Evolutionary conservation across 2,113 vertebrate genomes (phyloP), one percentile per base, ranked within the genome.

Genomic region (Rhinichthys klamathensis): DNA sequence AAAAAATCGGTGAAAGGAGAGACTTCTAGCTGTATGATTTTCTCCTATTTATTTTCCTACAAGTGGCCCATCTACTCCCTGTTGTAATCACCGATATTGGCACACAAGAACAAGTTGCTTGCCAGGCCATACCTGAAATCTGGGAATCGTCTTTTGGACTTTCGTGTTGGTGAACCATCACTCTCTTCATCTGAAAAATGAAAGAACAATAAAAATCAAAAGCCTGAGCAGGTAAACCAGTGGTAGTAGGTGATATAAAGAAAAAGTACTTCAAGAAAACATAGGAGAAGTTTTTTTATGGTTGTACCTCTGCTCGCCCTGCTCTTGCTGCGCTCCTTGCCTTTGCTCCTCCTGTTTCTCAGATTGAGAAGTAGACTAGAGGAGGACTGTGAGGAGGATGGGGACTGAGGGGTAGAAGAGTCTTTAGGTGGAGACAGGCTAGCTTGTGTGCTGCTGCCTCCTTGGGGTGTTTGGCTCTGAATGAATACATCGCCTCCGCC

Each of bases 131-230:
- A 97, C 97, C 96, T 96, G 91, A 98, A 96, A 92, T 97, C 94
- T 21, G 96, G 96, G 92, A 98, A 97, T 92, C 94, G 95, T 89
- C 92, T 95, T 92, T 95, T 98, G 30, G 95, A 94, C 83, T 95
- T 97, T 58, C 93, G 94, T 80, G 93, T 90, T 0, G 89, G 38
- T 0, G 95, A 91, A 88, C 92, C 94, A 89, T 96, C 96, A 91
- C 72, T 93, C 23, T 90, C 85, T 87, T 95, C 89, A 51, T 89
- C 89, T 90, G 54, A 41, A 13, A 87, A 51, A 73, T 77, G 61
- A 75, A 75, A 51, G 0, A 76, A 16, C 13, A 75, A 51, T 30
- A 9, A 56, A 77, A 15, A 58, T 80, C 58, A 65, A 16, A 35
- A 76, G 15, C 3, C 25, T 76, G 9, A 11, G 25, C 27, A 76